Evolutionary conservation across 2,797 vertebrate genomes (phyloP), one percentile per base, ranked within the genome.

Genomic region (Aldrovandia affinis): DNA sequence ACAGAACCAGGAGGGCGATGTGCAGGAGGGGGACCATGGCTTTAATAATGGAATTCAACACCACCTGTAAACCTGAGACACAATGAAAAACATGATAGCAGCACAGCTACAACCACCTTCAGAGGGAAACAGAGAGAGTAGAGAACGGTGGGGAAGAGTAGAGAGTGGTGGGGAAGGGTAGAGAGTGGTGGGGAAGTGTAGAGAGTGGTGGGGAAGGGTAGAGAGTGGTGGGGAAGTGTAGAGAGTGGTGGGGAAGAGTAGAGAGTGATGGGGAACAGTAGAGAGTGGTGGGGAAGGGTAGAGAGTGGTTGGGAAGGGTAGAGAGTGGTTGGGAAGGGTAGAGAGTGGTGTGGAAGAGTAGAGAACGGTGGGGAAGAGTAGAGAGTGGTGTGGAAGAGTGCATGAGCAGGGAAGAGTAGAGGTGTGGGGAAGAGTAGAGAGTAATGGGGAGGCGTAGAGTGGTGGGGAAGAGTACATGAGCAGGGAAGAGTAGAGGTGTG

Each of bases 21-120:
- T 99, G 98, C 84, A 99, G 97, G 88, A 99, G 96, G 61, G 98
- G 98, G 82, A 99, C 98, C 98, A 99, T 99, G 96, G 98, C 98
- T 97, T 99, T 99, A 94, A 99, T 99, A 92, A 99, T 99, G 93
- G 98, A 99, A 94, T 99, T 99, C 94, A 99, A 94, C 92, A 99
- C 98, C 94, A 99, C 98, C 95, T 99, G 98, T 95, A 99, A 97
- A 97, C 98, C 98, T 99, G 92, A 12, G 63, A 42, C 78, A 73
- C 3, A 42, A 55, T 50, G 33, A 68, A 80, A 54, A 68, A 7
- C 39, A 39, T 61, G 14, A 9, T 22, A 2, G 20, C 68, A 73
- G 33, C 36, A 73, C n/a, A 39, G 59, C 61, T 65, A 30, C 18
- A 20, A 65, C 59, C 22, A 61, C 25, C 30, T 9, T 6, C 30